These are phyloP conservation scores for Arvicanthis niloticus DNA, from an alignment of 2,113 vertebrate species.

Conservation along the genomic window DNA sequence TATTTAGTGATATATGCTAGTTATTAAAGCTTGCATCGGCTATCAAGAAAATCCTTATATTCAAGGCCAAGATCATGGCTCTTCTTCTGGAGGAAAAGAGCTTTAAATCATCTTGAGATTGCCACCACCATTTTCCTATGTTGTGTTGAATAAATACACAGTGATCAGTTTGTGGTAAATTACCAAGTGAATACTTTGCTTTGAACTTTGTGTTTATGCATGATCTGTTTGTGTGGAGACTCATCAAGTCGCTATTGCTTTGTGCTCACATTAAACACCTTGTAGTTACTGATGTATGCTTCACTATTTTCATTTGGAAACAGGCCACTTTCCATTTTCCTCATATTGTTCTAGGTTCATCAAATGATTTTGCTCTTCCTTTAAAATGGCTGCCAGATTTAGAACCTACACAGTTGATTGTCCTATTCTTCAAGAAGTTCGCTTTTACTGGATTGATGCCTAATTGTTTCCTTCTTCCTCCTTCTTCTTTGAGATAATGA, in stretches of 20 bases:
- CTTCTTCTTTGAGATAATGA: neutral
- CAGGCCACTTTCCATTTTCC: rapidly evolving
- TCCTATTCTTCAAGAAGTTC: neutral
- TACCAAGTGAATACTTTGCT: neutral
- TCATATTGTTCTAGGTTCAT: neutral
- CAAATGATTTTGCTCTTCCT: neutral
- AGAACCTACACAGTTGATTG: neutral
- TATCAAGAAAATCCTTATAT: neutral
- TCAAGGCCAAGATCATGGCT: neutral
- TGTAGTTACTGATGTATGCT: neutral
- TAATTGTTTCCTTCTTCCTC: neutral
- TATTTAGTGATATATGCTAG: neutral
- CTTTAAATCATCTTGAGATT: neutral
- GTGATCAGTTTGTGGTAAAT: slow-evolving; percentile 4
- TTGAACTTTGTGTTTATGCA: neutral
- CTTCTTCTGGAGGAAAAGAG: neutral
- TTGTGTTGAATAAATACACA: neutral
- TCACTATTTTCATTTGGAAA: neutral
- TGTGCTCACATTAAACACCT: neutral
- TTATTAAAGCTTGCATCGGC: neutral
- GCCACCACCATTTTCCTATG: neutral
- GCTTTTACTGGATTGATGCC: neutral
- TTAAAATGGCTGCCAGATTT: neutral
- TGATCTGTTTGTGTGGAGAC: neutral
- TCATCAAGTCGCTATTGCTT: neutral